These are phyloP conservation scores for Pterois miles DNA, from an alignment of 2,797 vertebrate genomes.

Conservation along the genomic window DNA sequence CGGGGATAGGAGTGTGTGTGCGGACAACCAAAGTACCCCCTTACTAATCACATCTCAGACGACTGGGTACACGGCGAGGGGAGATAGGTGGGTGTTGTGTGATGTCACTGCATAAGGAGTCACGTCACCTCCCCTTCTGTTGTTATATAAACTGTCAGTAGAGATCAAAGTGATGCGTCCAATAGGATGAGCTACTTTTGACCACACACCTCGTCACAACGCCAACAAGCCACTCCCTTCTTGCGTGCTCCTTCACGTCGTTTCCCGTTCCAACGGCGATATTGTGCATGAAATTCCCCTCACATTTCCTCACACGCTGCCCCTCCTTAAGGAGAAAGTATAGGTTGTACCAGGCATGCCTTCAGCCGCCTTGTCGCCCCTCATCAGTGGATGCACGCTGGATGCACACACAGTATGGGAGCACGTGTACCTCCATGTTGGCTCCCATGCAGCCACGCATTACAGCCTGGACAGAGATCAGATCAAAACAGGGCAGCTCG, in stretches of 20 bases:
- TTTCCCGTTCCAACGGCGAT: not conserved
- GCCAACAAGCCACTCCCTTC: slow-evolving; percentile 27
- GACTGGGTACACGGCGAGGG: slow-evolving; percentile 47
- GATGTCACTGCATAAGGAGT: slow-evolving; percentile 65
- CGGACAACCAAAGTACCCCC: slow-evolving; percentile 9
- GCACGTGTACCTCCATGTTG: slow-evolving; percentile 44
- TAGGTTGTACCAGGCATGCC: not conserved
- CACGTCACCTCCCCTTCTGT: slow-evolving; percentile 58
- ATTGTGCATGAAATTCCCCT: not conserved
- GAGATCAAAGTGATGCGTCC: slow-evolving; percentile 69
- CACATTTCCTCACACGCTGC: not conserved
- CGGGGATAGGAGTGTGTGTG: slow-evolving; percentile 37
- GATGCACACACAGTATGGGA: slow-evolving; percentile 17
- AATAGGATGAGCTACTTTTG: slow-evolving; percentile 72
- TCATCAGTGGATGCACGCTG: slow-evolving; percentile 45
- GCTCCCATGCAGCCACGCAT: not conserved
- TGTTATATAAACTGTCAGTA: slow-evolving; percentile 78
- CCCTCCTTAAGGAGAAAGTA: not conserved
- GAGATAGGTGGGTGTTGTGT: slow-evolving; percentile 42
- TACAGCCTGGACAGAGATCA: slow-evolving; percentile 21
- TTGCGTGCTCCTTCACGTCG: not conserved
- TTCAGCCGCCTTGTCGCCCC: slow-evolving; percentile 28
- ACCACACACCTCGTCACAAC: slow-evolving; percentile 70
- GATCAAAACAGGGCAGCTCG: slow-evolving; percentile 1
- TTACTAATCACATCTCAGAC: slow-evolving; percentile 38